Evolutionary conservation across 2,797 vertebrate genomes (phyloP).

Genomic region (Eremophila alpestris): DNA sequence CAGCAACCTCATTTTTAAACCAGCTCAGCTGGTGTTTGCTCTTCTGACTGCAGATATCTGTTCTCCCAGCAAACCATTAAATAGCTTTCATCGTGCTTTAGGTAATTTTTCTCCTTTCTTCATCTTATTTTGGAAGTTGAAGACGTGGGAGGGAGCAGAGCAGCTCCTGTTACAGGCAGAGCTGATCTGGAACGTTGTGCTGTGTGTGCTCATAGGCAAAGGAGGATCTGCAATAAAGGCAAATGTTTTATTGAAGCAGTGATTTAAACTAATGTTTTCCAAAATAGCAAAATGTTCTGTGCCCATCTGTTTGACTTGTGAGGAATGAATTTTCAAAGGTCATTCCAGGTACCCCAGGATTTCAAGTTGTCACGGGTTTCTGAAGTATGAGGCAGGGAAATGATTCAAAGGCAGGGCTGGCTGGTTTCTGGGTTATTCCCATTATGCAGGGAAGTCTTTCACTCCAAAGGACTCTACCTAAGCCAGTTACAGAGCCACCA

Average conservation of each 20-base stretch:
- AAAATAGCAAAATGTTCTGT: neutral
- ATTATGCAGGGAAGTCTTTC: neutral
- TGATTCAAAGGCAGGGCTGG: neutral
- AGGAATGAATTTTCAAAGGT: neutral
- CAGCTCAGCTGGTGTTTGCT: neutral
- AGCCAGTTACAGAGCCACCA: neutral
- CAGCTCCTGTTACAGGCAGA: neutral
- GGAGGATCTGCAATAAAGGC: neutral
- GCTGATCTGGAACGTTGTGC: neutral
- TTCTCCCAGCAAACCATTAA: neutral
- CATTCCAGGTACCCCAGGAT: neutral
- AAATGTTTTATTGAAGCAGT: neutral
- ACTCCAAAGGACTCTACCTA: neutral
- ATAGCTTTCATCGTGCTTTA: neutral
- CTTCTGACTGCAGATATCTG: neutral
- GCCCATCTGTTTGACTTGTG: neutral
- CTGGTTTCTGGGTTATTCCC: neutral
- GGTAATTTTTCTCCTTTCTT: neutral
- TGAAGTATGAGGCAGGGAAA: neutral
- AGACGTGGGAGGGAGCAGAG: neutral
- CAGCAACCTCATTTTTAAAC: neutral
- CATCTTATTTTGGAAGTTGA: neutral
- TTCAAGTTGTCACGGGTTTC: neutral
- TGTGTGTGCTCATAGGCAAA: neutral
- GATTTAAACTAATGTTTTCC: neutral